Conservation (phyloP, 2,888 invertebrate genomes). For the Ectemnius lituratus region DNA sequence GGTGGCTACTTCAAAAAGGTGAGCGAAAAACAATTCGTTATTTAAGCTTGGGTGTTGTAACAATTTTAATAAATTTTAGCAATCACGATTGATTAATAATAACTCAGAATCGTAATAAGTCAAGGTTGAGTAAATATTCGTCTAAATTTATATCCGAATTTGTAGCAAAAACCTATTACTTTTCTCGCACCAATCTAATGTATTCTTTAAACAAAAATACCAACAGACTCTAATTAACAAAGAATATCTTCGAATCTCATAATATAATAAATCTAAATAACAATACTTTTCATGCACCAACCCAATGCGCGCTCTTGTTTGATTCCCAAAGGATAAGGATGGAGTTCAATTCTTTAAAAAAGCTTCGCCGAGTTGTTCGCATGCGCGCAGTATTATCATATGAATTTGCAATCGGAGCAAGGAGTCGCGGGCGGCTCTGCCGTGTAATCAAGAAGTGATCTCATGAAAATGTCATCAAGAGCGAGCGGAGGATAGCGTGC, state of each 20-base stretch:
- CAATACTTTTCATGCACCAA: too few species aligned
- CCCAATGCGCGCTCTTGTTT: neutral
- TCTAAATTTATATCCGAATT: too few species aligned
- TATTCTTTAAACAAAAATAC: too few species aligned
- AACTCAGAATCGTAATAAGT: too few species aligned
- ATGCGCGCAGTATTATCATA: constrained; percentile 50
- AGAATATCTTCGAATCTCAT: too few species aligned
- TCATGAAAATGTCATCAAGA: constrained; percentile 56
- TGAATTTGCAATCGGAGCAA: constrained; percentile 59
- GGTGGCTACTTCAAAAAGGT: constrained; percentile 98
- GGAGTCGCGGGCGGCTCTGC: constrained; percentile 15
- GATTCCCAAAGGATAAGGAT: neutral
- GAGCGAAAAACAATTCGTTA: constrained; percentile 40
- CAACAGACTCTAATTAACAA: too few species aligned
- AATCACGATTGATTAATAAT: neutral
- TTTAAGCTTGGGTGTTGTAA: too few species aligned
- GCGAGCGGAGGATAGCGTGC: constrained; percentile 9
- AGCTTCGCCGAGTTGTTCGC: constrained; percentile 34
- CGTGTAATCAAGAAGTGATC: constrained; percentile 54
- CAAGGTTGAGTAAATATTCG: too few species aligned
- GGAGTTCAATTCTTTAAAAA: constrained; percentile 39
- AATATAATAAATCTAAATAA: too few species aligned
- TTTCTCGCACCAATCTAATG: too few species aligned
- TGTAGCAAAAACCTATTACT: too few species aligned
- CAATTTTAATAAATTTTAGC: too few species aligned